Evolutionary conservation across 2,113 vertebrate genomes (phyloP).

Genomic region (cattle (Bos taurus)): DNA sequence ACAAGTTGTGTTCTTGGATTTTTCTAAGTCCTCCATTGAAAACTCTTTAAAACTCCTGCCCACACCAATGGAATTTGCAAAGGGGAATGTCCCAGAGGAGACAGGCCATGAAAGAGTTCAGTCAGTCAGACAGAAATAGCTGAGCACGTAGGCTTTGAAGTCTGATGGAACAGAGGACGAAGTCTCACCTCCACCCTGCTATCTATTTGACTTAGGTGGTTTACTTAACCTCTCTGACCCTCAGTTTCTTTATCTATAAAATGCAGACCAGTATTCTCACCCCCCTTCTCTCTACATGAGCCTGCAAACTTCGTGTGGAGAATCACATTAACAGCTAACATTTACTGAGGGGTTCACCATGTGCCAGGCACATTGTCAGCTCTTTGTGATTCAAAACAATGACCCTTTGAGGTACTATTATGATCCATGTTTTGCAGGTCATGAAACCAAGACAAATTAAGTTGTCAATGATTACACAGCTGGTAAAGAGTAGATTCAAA

Average conservation of each 20-base stretch:
- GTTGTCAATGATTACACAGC: neutral
- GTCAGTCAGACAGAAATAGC: neutral
- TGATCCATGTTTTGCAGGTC: neutral
- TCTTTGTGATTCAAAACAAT: neutral
- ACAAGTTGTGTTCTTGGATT: neutral
- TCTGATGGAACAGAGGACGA: neutral
- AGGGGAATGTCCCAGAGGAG: neutral
- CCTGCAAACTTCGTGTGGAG: neutral
- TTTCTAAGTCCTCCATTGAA: neutral
- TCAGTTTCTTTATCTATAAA: conserved; percentile 3
- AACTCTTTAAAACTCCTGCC: neutral
- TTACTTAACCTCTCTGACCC: conserved; percentile 22
- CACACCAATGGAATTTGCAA: neutral
- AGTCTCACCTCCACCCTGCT: neutral
- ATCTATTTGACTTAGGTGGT: conserved; percentile 4
- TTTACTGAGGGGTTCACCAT: neutral
- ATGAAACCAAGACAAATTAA: neutral
- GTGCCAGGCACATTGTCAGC: neutral
- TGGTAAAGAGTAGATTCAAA: conserved; percentile 2
- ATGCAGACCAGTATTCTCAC: neutral
- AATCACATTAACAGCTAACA: neutral
- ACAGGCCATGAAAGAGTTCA: neutral
- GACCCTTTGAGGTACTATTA: neutral
- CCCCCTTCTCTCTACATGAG: neutral
- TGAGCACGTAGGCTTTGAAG: neutral